These are phyloP conservation scores for Galleria mellonella DNA, from an alignment of 1,140 invertebrate species.

Conservation along the genomic window DNA sequence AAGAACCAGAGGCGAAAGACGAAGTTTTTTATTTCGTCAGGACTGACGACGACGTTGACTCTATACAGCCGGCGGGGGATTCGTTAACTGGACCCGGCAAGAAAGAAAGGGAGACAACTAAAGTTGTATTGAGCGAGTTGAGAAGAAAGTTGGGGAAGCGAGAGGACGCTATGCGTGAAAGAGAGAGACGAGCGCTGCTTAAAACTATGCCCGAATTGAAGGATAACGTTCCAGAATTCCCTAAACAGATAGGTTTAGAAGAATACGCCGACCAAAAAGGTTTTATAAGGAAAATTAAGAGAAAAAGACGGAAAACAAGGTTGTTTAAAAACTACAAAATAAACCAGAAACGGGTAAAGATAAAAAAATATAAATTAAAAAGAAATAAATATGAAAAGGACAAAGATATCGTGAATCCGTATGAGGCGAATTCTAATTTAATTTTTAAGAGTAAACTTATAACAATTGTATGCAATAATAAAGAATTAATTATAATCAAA, in stretches of 20 bases:
- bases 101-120: slow-evolving; percentile 49
- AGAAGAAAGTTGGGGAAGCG: slow-evolving; percentile 61
- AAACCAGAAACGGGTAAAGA: slow-evolving; percentile 3
- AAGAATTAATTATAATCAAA: slow-evolving; percentile 22
- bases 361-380: slow-evolving; percentile 26
- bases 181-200: slow-evolving; percentile 59
- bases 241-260: slow-evolving; percentile 53
- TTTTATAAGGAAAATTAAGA: slow-evolving; percentile 35
- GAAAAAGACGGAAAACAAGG: slow-evolving; percentile 5
- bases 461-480: slow-evolving; percentile 17
- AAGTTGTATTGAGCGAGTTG: slow-evolving; percentile 51
- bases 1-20: slow-evolving; percentile 43
- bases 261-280: slow-evolving; percentile 41
- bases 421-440: slow-evolving; percentile 32
- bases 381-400: slow-evolving; percentile 28
- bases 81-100: slow-evolving; percentile 47
- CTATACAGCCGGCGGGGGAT: slow-evolving; percentile 27
- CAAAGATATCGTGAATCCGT: slow-evolving; percentile 23
- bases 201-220: slow-evolving; percentile 67
- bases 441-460: slow-evolving; percentile 30
- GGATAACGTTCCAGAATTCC: slow-evolving; percentile 55
- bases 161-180: slow-evolving; percentile 65
- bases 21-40: slow-evolving; percentile 66
- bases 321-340: slow-evolving; percentile 26
- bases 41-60: slow-evolving; percentile 37